These are phyloP conservation scores for Parthenolecanium corni DNA, from an alignment of 2,888 invertebrate species.

Conservation along the genomic window DNA sequence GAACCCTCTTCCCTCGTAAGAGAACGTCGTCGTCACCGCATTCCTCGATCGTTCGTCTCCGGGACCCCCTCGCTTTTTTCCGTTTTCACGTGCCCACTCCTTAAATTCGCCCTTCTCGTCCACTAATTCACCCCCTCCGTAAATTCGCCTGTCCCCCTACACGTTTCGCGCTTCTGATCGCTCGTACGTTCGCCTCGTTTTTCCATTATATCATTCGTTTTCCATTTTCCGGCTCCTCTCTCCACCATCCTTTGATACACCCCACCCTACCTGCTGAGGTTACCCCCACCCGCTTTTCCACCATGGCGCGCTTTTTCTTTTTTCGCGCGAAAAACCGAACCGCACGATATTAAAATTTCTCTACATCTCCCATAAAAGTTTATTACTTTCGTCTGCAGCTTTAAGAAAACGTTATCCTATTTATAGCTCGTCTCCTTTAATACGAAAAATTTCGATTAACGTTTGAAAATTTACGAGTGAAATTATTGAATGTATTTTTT, in stretches of 20 bases:
- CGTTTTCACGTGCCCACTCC: background rate
- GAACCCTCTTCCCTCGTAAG: too few species aligned
- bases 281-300: constrained; percentile 20
- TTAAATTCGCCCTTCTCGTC: too few species aligned
- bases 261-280: constrained; percentile 9
- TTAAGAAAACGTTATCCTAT: constrained; percentile 28
- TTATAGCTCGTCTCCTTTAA: constrained; percentile 27
- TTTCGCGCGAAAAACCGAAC: too few species aligned
- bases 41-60: too few species aligned
- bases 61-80: background rate
- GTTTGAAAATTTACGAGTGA: constrained; percentile 28
- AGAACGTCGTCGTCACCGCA: too few species aligned
- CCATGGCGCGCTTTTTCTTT: too few species aligned
- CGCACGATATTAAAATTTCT: constrained; percentile 28
- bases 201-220: constrained; percentile 28
- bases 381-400: constrained; percentile 28
- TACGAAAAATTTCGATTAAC: constrained; percentile 28
- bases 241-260: background rate
- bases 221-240: constrained; percentile 23
- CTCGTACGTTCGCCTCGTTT: constrained; percentile 21
- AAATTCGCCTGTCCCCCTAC: too few species aligned
- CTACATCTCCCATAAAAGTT: constrained; percentile 28
- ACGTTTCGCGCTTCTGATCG: too few species aligned
- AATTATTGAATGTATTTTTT: constrained; percentile 27
- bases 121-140: too few species aligned